Conservation (phyloP, 2,797 vertebrate genomes). For the Coracias cyanogaster region DNA sequence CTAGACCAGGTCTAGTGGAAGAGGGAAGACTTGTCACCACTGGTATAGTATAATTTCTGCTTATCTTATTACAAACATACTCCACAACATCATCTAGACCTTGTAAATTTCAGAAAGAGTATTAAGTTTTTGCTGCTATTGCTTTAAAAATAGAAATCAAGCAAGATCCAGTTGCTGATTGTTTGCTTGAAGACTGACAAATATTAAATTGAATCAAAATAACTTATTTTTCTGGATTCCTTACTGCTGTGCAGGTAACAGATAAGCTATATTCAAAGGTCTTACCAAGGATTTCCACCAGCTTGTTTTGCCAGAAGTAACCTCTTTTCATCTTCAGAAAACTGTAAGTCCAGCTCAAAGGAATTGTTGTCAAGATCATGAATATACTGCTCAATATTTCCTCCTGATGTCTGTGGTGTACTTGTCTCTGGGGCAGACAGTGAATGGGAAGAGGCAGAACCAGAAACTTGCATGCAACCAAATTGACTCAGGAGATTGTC, state of each 20-base stretch:
- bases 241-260: neutral
- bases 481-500: conserved; percentile 99
- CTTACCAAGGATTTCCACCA: conserved; percentile 94
- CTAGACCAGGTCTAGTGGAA: no score
- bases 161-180: neutral
- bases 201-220: neutral
- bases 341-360: conserved; percentile 96
- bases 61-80: neutral
- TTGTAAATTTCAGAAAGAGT: neutral
- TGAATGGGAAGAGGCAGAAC: conserved; percentile 90
- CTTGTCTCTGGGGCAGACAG: conserved; percentile 83
- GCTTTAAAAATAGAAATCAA: neutral
- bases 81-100: neutral
- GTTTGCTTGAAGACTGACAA: neutral
- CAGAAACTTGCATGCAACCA: conserved; percentile 97
- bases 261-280: neutral
- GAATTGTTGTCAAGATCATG: conserved; percentile 97
- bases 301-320: conserved; percentile 95
- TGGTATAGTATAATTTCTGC: neutral
- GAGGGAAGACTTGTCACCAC: neutral
- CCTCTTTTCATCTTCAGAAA: conserved; percentile 94
- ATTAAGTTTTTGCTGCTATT: neutral
- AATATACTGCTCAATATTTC: conserved; percentile 98
- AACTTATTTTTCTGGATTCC: neutral
- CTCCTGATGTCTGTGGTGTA: conserved; percentile 87